phyloP scores from a whole-genome alignment of 1,140 invertebrate species.

The Tetragnatha versicolor region DNA sequence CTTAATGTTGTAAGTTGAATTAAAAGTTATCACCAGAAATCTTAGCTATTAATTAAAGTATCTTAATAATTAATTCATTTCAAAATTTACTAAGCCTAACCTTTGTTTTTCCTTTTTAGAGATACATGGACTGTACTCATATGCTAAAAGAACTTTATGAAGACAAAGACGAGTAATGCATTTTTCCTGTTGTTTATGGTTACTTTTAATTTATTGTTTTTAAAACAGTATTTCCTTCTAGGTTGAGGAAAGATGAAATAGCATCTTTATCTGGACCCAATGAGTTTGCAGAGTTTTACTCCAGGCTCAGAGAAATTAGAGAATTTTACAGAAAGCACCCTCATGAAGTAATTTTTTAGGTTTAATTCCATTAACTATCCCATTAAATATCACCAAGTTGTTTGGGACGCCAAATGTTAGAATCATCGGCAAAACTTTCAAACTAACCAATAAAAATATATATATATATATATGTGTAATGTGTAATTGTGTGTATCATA shows the following conservation, averaged over 20 bases:
- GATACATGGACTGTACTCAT: constrained; percentile 84
- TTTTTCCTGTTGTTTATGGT: background rate
- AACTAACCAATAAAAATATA: no score
- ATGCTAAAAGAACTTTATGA: constrained; percentile 92
- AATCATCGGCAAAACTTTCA: no score
- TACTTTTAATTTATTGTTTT: background rate
- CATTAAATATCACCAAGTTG: no score
- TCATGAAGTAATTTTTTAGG: constrained; percentile 76
- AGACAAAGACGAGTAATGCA: constrained; percentile 83
- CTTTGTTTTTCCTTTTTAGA: constrained; percentile 67
- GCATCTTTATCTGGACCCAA: constrained; percentile 93
- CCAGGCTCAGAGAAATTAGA: constrained; percentile 90
- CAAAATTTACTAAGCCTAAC: constrained; percentile 35
- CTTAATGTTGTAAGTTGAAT: no score
- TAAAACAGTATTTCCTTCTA: constrained; percentile 57
- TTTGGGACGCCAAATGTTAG: no score
- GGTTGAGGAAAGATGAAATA: constrained; percentile 91
- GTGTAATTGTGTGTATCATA: no score
- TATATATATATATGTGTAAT: no score
- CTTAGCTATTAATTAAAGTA: background rate
- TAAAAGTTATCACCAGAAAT: no score
- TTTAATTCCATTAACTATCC: no score
- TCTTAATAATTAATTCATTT: constrained; percentile 2
- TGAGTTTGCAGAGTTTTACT: constrained; percentile 98
- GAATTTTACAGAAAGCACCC: constrained; percentile 96